Evolutionary conservation across 2,888 invertebrate species (phyloP).

Genomic region (Nomada fabriciana): DNA sequence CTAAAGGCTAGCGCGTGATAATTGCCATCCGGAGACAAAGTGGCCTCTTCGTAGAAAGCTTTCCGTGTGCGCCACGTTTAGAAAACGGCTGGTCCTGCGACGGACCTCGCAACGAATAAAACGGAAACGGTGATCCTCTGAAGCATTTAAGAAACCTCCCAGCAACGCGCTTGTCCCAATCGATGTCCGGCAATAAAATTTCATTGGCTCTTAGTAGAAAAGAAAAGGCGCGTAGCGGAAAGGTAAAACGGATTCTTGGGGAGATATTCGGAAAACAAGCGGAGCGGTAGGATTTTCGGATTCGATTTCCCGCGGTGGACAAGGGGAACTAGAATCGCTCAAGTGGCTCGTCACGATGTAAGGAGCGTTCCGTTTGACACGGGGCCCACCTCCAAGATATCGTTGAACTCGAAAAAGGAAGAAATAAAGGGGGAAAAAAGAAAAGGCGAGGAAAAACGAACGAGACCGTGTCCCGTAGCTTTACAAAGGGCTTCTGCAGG

Average conservation of each 20-base stretch:
- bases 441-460: neutral
- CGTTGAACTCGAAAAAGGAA: conserved; percentile 30
- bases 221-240: neutral
- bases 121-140: neutral
- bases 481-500: conserved; percentile 38
- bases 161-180: neutral
- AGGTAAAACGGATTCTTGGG: neutral
- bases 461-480: conserved; percentile 32
- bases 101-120: conserved; percentile 6
- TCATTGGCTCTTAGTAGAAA: neutral
- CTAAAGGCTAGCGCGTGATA: conserved; percentile 40
- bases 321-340: conserved; percentile 1
- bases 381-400: conserved; percentile 36
- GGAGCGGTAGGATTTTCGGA: conserved; percentile 27
- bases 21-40: conserved; percentile 40
- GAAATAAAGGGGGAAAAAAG: neutral
- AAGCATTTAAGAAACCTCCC: too few relatives aligned
- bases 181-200: conserved; percentile 8
- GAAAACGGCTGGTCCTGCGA: conserved; percentile 20
- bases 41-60: conserved; percentile 12
- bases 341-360: conserved; percentile 22
- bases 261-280: neutral
- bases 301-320: conserved; percentile 42
- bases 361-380: conserved; percentile 42
- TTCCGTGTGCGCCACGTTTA: conserved; percentile 20